Evolutionary conservation across 2,888 invertebrate genomes (phyloP).

Genomic region (Baccha elongata): DNA sequence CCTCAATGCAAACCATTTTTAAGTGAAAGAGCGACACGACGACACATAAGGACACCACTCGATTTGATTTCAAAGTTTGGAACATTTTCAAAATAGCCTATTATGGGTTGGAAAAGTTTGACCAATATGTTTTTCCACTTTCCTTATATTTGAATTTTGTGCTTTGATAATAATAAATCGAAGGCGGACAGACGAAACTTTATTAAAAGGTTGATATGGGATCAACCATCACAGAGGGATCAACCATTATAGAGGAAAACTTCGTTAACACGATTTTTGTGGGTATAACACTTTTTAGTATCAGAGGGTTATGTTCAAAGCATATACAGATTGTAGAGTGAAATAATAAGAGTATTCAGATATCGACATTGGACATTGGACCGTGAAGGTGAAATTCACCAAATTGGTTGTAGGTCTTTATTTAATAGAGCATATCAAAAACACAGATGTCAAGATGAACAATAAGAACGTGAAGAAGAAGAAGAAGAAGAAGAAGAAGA

Average conservation of each 20-base stretch:
- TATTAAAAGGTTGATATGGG: slow-evolving; percentile 4
- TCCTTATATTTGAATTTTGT: not conserved
- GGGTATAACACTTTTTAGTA: not conserved
- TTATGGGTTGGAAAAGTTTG: slow-evolving; percentile 9
- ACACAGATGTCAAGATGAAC: no score
- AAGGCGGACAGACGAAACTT: slow-evolving; percentile 3
- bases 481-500: no score
- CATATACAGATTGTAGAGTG: no score
- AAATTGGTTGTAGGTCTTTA: no score
- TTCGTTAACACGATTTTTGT: slow-evolving; percentile 2
- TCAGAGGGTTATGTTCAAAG: not conserved
- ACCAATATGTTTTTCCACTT: slow-evolving; percentile 6
- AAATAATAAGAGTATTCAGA: no score
- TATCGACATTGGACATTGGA: no score
- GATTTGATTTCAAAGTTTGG: slow-evolving; percentile 25
- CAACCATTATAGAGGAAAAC: not conserved
- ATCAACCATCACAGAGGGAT: no score
- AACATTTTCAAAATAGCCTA: slow-evolving; percentile 17
- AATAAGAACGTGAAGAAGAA: no score
- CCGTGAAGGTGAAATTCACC: no score
- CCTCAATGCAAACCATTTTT: not conserved
- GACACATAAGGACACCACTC: not conserved
- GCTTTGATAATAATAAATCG: not conserved
- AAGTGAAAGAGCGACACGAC: not conserved
- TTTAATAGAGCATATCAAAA: no score